Conservation (phyloP, 1,140 invertebrate species). For the Drosophila takahashii region DNA sequence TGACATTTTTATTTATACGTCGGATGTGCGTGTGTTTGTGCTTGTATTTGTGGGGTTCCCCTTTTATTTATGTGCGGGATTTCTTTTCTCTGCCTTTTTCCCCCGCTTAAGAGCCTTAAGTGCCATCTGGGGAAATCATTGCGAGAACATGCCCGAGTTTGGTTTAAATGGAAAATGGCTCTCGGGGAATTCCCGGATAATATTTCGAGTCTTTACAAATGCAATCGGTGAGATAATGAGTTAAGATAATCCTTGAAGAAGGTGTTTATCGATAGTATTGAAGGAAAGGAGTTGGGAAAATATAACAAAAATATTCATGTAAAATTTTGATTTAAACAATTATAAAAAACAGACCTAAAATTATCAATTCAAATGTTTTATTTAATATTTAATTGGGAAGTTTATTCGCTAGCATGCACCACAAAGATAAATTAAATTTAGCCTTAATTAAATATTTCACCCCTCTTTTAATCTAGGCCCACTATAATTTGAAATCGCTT, state of each 20-base stretch:
- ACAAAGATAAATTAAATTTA: too few species aligned
- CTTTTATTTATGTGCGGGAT: slow-evolving; percentile 58
- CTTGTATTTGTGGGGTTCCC: slow-evolving; percentile 15
- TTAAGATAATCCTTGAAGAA: slow-evolving; percentile 16
- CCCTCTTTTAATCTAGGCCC: slow-evolving; percentile 1
- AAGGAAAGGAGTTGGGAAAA: background rate
- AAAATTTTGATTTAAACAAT: too few species aligned
- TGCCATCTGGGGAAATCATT: slow-evolving; percentile 69
- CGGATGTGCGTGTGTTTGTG: slow-evolving; percentile 1
- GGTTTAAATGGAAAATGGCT: slow-evolving; percentile 41
- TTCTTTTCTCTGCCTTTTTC: slow-evolving; percentile 22
- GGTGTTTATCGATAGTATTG: slow-evolving; percentile 19
- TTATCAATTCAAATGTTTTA: too few species aligned
- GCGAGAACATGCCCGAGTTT: slow-evolving; percentile 36
- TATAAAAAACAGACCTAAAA: too few species aligned
- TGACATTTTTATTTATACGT: slow-evolving; percentile 72
- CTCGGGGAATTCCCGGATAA: slow-evolving; percentile 22
- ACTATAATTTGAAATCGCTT: slow-evolving; percentile 4
- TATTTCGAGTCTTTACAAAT: slow-evolving; percentile 4
- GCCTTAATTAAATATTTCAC: background rate
- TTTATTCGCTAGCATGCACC: too few species aligned
- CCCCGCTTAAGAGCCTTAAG: slow-evolving; percentile 56
- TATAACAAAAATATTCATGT: too few species aligned
- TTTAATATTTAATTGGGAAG: background rate
- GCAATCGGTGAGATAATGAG: slow-evolving; percentile 31